Base-by-base conservation (phyloP, 2,888 invertebrate genomes). In the Cerceris ruficornis region DNA sequence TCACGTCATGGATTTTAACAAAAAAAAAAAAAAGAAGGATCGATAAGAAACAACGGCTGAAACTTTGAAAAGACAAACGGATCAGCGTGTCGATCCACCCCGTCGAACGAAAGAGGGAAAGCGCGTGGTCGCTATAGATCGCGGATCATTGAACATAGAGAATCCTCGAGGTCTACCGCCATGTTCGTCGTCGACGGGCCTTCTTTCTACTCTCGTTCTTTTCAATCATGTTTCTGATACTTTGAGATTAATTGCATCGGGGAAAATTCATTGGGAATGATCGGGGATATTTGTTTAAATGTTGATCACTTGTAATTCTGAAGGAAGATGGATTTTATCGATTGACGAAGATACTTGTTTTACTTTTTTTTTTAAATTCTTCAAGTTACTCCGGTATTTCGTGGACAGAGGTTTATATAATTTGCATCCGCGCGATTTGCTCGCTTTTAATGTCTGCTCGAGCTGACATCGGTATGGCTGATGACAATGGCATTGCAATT, bases 1-100 rank as follows among this genome's bases (percentile, higher is more conserved):
- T 92, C 92, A 91, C 89, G 91, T 91, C 92, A 92, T 92, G 91
- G 92, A 91, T 91, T 92, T 92, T 91, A 90, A 89, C 80, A 84
- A 83, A 82, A 69, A 61, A 70, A 81, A 70, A 71, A 73, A 76
- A 77, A 60, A 66, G 77, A 46, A 57, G 43, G 52, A 55, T 41
- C 2, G 7, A 41, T 46, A 8, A 13, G 43, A 8, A 52, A 13
- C 11, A 61, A 49, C 6, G 43, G 6, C 39, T 4, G 5, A 46
- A 57, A 39, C 13, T 50, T 50, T 15, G 46, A n/a, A 52, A 54
- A 58, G 46, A 68, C 72, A 72, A 75, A 71, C 77, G 64, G 67
- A 60, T 55, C 55, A 52, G 52, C 57, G 46, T 11, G 11, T 69
- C 62, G 73, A 62, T 73, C 60, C 61, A 60, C 55, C 61, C 69